Evolutionary conservation across 2,888 invertebrate genomes (phyloP).

Genomic region (Nesidiocoris tenuis): DNA sequence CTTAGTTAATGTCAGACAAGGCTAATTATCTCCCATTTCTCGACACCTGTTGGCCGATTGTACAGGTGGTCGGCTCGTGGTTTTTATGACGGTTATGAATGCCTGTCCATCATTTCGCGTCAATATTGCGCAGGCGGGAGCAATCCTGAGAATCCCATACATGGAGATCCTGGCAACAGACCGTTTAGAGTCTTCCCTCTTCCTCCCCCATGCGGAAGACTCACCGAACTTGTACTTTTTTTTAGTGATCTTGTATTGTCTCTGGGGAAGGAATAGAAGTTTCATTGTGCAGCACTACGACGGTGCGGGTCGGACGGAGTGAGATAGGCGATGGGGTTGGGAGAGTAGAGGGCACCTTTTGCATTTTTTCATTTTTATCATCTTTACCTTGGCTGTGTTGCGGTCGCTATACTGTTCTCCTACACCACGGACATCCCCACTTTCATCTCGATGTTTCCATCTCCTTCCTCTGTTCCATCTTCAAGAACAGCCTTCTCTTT

Average conservation of each 20-base stretch:
- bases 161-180: no score
- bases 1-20: no score
- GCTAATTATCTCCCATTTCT: no score
- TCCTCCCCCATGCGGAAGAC: no score
- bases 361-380: neutral
- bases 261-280: neutral
- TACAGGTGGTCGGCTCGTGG: no score
- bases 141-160: no score
- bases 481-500: neutral
- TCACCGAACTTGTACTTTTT: no score
- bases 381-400: neutral
- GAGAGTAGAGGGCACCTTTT: neutral
- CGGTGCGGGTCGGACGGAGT: neutral
- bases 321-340: neutral
- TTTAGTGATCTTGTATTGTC: neutral
- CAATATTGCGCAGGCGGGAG: no score
- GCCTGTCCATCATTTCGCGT: no score
- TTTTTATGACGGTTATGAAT: no score
- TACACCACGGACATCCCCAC: neutral
- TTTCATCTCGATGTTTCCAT: neutral
- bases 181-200: no score
- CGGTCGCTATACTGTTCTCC: neutral
- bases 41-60: no score
- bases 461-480: neutral
- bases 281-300: neutral